Percentiles rank a stretch among this genome's conserved stretches.
phyloP scores from a whole-genome alignment of 2,888 invertebrate species.

The Pachydiplax longipennis region DNA sequence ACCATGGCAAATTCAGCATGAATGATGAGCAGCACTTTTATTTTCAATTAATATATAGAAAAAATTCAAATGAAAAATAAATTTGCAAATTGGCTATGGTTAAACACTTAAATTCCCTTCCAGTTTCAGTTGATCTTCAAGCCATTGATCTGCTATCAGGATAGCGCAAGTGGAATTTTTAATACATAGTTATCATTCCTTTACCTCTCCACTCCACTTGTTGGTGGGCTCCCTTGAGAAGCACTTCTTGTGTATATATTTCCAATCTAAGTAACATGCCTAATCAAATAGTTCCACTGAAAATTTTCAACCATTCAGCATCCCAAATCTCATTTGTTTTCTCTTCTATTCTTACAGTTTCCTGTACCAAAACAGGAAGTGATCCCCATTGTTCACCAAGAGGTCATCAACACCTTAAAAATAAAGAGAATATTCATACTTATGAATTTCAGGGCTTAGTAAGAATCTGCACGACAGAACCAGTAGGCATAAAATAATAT shows the following conservation, averaged over 20 bases:
- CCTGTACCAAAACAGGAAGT: conserved; percentile 92
- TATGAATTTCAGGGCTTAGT: background rate
- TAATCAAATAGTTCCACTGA: background rate
- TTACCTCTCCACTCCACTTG: background rate
- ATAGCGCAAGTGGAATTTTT: background rate
- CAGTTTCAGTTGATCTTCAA: background rate
- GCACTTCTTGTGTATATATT: background rate
- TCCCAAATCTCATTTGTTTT: background rate
- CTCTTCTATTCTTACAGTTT: conserved; percentile 69
- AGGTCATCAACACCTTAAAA: conserved; percentile 85
- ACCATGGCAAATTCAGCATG: background rate
- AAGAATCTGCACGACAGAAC: background rate
- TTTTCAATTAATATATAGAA: conserved; percentile 20
- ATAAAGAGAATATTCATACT: background rate
- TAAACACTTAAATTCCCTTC: background rate
- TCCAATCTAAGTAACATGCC: background rate
- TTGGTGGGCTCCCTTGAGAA: background rate
- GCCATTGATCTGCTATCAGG: background rate
- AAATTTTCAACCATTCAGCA: background rate
- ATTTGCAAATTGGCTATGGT: conserved; percentile 21
- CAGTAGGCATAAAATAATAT: background rate
- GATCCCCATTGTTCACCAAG: conserved; percentile 85
- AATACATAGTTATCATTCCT: background rate
- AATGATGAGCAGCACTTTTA: conserved; percentile 16
- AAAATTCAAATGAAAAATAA: conserved; percentile 17